phyloP scores from a whole-genome alignment of 2,797 vertebrate genomes.

The Oryzias dopingdopingensis region DNA sequence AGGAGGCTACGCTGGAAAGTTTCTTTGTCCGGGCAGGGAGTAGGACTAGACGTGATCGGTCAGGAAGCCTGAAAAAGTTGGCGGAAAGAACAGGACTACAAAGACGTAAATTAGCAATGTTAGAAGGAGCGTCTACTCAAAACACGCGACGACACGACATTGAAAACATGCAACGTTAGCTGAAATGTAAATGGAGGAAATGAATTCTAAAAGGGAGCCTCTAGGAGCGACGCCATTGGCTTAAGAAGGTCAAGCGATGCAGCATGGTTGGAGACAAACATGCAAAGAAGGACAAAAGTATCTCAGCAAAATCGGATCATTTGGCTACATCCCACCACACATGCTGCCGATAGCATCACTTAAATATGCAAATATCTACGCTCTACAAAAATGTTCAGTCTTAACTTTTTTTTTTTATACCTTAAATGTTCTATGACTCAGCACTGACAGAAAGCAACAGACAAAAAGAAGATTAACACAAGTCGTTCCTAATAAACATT shows the following conservation, averaged over 20 bases:
- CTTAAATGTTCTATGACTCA: conserved; percentile 71
- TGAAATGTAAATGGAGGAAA: conserved; percentile 64
- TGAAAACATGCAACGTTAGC: conserved; percentile 74
- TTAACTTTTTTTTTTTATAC: conserved; percentile 34
- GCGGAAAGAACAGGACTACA: conserved; percentile 61
- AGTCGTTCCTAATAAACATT: conserved; percentile 75
- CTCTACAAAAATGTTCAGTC: conserved; percentile 59
- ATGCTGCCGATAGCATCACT: conserved; percentile 74
- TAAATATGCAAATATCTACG: conserved; percentile 64
- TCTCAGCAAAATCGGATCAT: conserved; percentile 54
- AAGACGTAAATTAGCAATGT: conserved; percentile 51
- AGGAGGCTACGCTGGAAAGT: conserved; percentile 61
- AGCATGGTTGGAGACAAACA: conserved; percentile 66
- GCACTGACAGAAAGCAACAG: conserved; percentile 65
- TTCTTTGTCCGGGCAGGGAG: conserved; percentile 52
- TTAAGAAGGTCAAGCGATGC: conserved; percentile 76
- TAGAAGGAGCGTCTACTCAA: conserved; percentile 58
- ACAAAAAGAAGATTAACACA: conserved; percentile 65
- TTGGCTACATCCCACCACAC: conserved; percentile 75
- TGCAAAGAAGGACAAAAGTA: conserved; percentile 64
- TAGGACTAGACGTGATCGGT: conserved; percentile 67
- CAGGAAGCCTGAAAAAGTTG: conserved; percentile 58
- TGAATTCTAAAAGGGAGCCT: conserved; percentile 65
- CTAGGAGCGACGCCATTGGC: conserved; percentile 76
- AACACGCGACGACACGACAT: conserved; percentile 64